These are phyloP conservation scores for Pipistrellus pygmaeus DNA, from an alignment of 2,797 vertebrate genomes.

Conservation along the genomic window DNA sequence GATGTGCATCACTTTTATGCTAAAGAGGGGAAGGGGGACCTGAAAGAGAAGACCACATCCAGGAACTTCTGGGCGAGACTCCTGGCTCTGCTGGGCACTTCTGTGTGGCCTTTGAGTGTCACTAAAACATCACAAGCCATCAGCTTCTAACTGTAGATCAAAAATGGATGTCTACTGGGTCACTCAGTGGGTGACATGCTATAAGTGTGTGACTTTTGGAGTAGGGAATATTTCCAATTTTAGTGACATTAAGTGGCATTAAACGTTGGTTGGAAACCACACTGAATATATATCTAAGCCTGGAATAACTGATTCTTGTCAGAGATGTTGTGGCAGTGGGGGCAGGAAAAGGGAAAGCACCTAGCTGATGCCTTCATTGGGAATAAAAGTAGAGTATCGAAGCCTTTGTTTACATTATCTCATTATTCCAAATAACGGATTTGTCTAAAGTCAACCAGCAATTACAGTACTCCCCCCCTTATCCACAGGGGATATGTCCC, in stretches of 20 bases:
- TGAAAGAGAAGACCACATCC: not conserved
- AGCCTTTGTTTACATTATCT: not conserved
- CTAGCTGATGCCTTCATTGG: not conserved
- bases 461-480: not conserved
- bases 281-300: too few relatives aligned
- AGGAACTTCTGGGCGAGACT: not conserved
- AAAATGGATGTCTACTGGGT: not conserved
- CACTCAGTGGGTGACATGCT: not conserved
- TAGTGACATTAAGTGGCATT: not conserved
- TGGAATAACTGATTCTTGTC: not conserved
- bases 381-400: not conserved
- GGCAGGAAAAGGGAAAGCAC: not conserved
- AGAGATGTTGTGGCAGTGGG: not conserved
- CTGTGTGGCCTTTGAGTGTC: not conserved
- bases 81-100: not conserved
- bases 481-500: not conserved
- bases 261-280: not conserved
- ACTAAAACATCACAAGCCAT: not conserved
- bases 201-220: not conserved
- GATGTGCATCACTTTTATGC: not conserved
- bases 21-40: not conserved
- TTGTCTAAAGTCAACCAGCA: not conserved
- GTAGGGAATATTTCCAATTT: constrained; percentile 3
- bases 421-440: not conserved
- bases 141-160: not conserved